Evolutionary conservation across 2,888 invertebrate species (phyloP).

Genomic region (Spialia ferax): DNA sequence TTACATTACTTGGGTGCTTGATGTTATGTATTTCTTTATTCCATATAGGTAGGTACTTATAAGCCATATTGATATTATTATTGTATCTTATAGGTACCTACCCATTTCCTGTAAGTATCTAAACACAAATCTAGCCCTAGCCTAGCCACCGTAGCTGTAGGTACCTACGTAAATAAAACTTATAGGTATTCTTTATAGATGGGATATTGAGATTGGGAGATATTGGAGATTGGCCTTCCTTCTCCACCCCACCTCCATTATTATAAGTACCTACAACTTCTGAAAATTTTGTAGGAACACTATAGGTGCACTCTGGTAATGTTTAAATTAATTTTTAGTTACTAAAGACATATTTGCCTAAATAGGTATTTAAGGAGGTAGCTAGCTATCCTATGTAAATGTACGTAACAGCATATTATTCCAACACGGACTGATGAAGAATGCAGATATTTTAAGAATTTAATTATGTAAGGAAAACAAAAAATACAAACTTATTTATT

Average conservation of each 20-base stretch:
- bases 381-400: slow-evolving; percentile 2
- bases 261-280: no score
- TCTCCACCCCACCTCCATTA: no score
- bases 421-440: slow-evolving; percentile 48
- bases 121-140: neutral
- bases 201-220: no score
- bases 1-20: neutral
- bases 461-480: slow-evolving; percentile 48
- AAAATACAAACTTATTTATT: slow-evolving; percentile 55
- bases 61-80: no score
- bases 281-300: neutral
- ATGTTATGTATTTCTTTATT: no score
- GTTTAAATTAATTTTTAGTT: neutral
- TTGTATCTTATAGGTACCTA: no score
- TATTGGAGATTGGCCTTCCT: no score
- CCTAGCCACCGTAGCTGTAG: neutral
- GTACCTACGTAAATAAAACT: neutral
- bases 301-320: neutral
- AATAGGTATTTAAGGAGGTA: neutral
- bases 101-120: neutral
- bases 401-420: slow-evolving; percentile 50
- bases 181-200: no score
- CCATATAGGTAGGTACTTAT: no score
- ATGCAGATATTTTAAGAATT: slow-evolving; percentile 42
- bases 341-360: neutral